Conservation (phyloP, 2,888 invertebrate genomes). For the Latrodectus elegans region DNA sequence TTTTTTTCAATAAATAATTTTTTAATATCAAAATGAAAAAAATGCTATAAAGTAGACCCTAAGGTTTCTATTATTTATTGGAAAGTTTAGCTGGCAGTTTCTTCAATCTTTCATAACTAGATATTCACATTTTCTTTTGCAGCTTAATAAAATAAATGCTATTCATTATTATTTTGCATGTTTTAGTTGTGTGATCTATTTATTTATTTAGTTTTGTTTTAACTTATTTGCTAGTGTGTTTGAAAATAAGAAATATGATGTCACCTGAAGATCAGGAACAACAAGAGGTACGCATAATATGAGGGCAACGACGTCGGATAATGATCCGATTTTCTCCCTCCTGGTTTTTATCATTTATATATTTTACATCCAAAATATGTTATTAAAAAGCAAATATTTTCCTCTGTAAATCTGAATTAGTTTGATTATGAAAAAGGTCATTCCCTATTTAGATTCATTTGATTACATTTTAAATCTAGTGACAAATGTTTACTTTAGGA, state of each 20-base stretch:
- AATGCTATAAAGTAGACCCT: no score
- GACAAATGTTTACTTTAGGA: no score
- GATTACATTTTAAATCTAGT: no score
- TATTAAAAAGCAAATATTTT: no score
- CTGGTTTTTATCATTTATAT: no score
- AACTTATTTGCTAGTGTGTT: neutral
- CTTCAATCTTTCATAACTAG: neutral
- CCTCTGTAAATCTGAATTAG: no score
- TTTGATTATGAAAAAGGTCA: no score
- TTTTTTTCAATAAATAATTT: no score
- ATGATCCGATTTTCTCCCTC: neutral
- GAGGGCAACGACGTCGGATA: conserved; percentile 5
- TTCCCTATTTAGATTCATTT: no score
- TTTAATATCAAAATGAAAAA: no score
- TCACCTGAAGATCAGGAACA: conserved; percentile 3
- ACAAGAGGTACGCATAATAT: neutral
- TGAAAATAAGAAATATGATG: neutral
- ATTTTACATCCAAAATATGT: no score
- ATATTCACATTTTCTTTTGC: neutral
- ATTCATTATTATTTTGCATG: neutral
- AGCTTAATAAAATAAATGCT: neutral
- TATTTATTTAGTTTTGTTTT: neutral
- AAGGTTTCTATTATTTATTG: no score
- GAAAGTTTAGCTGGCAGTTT: neutral
- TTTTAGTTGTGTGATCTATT: neutral